Evolutionary conservation across 1,140 invertebrate species (phyloP), one percentile per base, ranked within the genome.

Genomic region (Drosophila yakuba): DNA sequence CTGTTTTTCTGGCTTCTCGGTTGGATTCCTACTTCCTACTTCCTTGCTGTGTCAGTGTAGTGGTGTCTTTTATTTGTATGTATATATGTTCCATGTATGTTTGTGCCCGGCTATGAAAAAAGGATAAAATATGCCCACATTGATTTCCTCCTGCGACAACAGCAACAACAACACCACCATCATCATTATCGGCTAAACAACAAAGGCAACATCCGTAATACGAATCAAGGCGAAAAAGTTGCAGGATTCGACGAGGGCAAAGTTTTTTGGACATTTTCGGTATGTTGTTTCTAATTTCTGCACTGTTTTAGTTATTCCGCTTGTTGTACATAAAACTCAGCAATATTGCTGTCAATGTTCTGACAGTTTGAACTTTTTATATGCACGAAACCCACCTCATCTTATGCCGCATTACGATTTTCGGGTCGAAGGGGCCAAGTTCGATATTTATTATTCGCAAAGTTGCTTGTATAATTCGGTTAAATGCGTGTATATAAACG

Each of bases 121-220:
- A 82, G 76, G 84, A 88, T 88, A 88, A 89, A 89, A 88, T 88
- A 88, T 89, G 76, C 64, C 64, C 58, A 73, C 84, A 88, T 88
- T 88, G 84, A 89, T 88, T 89, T 89, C 86, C 47, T 48, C 41
- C 39, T 63, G 78, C 62, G 68, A 77, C 72, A 79, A 60, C 82
- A 79, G 59, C 17, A 75, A 39, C 78, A 80, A 41, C 72, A 60
- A n/a, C 39, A 39, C 14, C 64, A 14, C n/a, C 59, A 52, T n/a
- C 47, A 54, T 20, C 61, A n/a, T n/a, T 39, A 66, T n/a, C 62
- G 38, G 50, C 67, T 62, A 55, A 81, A 51, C 55, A 58, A 48
- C 47, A 64, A 36, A 36, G 59, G 45, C 63, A 55, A 73, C 48
- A 51, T 61, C 35, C 52, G 38, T 57, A 78, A 57, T 51, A 50